Conservation (phyloP, 2,888 invertebrate genomes). For the Amphipoea oculea region DNA sequence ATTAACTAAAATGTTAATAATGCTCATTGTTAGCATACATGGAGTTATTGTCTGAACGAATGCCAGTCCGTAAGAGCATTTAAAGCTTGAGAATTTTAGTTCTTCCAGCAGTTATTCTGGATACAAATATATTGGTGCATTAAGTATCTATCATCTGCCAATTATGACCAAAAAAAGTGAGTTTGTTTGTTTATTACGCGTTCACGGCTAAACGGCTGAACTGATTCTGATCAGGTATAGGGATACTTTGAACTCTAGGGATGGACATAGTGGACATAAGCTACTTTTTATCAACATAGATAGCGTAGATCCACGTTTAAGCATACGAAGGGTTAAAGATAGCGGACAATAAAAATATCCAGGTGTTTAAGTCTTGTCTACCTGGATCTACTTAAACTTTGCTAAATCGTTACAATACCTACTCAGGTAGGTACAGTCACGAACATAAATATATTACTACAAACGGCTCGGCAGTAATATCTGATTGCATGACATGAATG, state of each 20-base stretch:
- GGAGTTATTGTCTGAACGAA: constrained; percentile 62
- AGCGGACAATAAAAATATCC: too few species aligned
- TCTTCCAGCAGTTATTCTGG: constrained; percentile 57
- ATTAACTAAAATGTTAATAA: constrained; percentile 66
- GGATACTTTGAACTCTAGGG: neutral
- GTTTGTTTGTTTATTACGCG: too few species aligned
- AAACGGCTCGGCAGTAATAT: neutral
- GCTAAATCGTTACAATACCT: neutral
- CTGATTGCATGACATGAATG: neutral
- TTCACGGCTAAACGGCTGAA: too few species aligned
- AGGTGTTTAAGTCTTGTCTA: neutral
- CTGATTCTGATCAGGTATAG: too few species aligned
- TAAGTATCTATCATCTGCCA: constrained; percentile 16
- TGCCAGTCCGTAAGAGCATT: constrained; percentile 49
- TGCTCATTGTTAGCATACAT: constrained; percentile 64
- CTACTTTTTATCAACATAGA: too few species aligned
- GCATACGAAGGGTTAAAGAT: neutral
- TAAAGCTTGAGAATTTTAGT: constrained; percentile 61
- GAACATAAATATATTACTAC: neutral
- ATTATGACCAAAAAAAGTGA: constrained; percentile 7
- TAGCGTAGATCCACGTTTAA: too few species aligned
- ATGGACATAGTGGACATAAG: neutral
- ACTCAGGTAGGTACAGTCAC: too few species aligned
- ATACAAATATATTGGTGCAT: constrained; percentile 29
- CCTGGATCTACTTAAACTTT: neutral